These are phyloP conservation scores for Papilio demoleus DNA, from an alignment of 2,888 invertebrate species.

Conservation along the genomic window DNA sequence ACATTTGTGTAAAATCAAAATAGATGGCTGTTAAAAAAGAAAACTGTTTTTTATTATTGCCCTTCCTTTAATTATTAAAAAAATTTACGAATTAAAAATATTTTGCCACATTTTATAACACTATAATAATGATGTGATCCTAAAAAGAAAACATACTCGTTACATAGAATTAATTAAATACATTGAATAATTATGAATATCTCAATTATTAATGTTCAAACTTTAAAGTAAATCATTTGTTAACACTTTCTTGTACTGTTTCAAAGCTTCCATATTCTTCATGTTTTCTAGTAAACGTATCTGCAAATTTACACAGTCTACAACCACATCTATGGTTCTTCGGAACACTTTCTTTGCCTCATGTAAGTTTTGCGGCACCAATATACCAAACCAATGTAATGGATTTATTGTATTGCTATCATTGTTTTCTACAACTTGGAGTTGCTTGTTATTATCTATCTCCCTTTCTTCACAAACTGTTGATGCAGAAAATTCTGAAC, in stretches of 20 bases:
- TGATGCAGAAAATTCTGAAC: slow-evolving; percentile 73
- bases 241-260: slow-evolving; percentile 54
- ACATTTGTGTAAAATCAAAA: slow-evolving; percentile 36
- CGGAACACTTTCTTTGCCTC: slow-evolving; percentile 89
- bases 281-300: slow-evolving; percentile 78
- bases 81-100: too few species aligned
- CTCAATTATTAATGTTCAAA: too few species aligned
- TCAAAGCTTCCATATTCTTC: slow-evolving; percentile 60
- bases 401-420: slow-evolving; percentile 83
- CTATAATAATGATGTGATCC: too few species aligned
- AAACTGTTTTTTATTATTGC: slow-evolving; percentile 25
- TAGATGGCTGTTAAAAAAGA: slow-evolving; percentile 39
- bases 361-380: slow-evolving; percentile 91
- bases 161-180: too few species aligned
- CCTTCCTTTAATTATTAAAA: not conserved
- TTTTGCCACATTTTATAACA: too few species aligned
- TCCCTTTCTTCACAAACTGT: slow-evolving; percentile 66
- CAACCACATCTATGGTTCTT: slow-evolving; percentile 85
- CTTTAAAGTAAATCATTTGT: slow-evolving; percentile 15
- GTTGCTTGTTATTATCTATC: slow-evolving; percentile 72
- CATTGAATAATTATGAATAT: too few species aligned
- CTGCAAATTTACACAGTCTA: slow-evolving; percentile 88
- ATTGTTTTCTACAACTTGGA: slow-evolving; percentile 63
- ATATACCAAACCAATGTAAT: slow-evolving; percentile 93
- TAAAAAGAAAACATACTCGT: too few species aligned